Evolutionary conservation across 2,797 vertebrate genomes (phyloP).

Genomic region (Phrynocephalus forsythii): DNA sequence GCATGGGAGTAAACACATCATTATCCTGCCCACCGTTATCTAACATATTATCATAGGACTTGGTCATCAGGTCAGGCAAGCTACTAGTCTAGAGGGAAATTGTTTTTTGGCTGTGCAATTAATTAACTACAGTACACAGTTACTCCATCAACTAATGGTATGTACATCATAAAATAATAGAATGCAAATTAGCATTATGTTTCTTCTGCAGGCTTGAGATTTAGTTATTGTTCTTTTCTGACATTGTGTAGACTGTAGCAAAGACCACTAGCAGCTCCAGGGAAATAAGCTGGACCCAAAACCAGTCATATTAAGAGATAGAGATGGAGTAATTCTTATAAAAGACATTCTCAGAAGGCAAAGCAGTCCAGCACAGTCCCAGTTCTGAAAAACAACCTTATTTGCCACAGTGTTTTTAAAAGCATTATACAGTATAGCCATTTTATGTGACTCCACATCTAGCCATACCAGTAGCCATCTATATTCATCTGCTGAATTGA

Average conservation of each 20-base stretch:
- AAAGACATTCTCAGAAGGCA: background rate
- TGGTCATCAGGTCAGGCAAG: background rate
- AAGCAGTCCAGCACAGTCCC: background rate
- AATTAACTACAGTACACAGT: background rate
- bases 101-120: background rate
- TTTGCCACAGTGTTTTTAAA: background rate
- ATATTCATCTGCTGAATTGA: background rate
- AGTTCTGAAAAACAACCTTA: background rate
- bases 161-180: background rate
- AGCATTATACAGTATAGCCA: no score
- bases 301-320: background rate
- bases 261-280: background rate
- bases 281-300: background rate
- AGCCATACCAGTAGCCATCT: background rate
- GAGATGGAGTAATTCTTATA: background rate
- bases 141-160: background rate
- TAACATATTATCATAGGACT: background rate
- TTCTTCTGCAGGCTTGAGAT: background rate
- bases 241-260: background rate
- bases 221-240: background rate
- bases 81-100: background rate
- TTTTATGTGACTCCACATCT: background rate
- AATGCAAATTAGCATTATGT: background rate
- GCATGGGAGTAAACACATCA: background rate
- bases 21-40: background rate